Evolutionary conservation across 2,888 invertebrate species (phyloP).

Genomic region (Heliconius cydno): DNA sequence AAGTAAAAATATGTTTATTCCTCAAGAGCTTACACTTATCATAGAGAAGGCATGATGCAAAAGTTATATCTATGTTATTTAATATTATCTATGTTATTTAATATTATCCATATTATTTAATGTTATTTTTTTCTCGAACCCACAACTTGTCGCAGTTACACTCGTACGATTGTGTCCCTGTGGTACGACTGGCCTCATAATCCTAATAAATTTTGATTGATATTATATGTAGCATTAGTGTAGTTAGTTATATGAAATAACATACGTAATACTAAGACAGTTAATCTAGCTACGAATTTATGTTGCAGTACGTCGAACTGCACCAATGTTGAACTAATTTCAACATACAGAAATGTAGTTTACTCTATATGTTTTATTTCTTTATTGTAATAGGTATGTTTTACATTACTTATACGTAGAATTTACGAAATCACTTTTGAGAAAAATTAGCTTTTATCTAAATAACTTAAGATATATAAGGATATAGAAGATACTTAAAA

Average conservation of each 20-base stretch:
- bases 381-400: constrained; percentile 6
- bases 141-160: too few relatives aligned
- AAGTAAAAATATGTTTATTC: too few relatives aligned
- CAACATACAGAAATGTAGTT: constrained; percentile 52
- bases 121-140: too few relatives aligned
- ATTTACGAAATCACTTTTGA: background rate
- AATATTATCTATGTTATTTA: too few relatives aligned
- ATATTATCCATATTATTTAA: too few relatives aligned
- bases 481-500: background rate
- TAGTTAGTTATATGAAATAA: constrained; percentile 7
- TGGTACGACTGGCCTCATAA: too few relatives aligned
- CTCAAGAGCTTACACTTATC: too few relatives aligned
- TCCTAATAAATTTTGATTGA: background rate
- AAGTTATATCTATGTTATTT: too few relatives aligned
- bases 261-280: constrained; percentile 29
- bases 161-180: too few relatives aligned
- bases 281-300: constrained; percentile 53
- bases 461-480: background rate
- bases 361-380: constrained; percentile 36
- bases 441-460: background rate
- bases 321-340: constrained; percentile 47
- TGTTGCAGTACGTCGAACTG: constrained; percentile 53
- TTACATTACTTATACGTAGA: too few relatives aligned
- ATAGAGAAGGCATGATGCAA: too few relatives aligned
- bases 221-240: background rate